phyloP scores from a whole-genome alignment of 2,888 invertebrate genomes.

The Tipula lateralis region DNA sequence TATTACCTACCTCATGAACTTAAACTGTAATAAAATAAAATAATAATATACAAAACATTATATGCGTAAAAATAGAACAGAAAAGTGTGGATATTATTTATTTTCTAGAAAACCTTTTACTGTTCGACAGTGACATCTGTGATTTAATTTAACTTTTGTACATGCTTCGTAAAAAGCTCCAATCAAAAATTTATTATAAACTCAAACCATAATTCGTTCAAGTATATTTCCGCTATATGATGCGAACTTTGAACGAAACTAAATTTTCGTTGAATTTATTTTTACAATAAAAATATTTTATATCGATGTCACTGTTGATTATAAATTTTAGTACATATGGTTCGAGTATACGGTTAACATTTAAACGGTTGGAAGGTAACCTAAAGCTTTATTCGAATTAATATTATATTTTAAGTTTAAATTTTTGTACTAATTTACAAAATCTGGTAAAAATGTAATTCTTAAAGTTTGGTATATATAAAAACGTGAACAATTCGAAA shows the following conservation, averaged over 20 bases:
- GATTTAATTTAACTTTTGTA: background rate
- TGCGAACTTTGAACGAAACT: background rate
- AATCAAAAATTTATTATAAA: background rate
- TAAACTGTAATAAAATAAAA: too few relatives aligned
- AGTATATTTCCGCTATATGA: background rate
- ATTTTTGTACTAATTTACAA: too few relatives aligned
- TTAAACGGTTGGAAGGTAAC: too few relatives aligned
- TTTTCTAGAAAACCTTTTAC: background rate
- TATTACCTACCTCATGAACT: background rate
- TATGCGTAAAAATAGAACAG: background rate
- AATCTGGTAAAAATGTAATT: too few relatives aligned
- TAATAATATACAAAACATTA: too few relatives aligned
- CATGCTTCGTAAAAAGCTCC: background rate
- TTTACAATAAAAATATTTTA: background rate
- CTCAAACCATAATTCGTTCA: background rate
- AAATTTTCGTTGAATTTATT: background rate
- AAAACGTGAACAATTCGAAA: too few relatives aligned
- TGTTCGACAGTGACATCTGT: background rate
- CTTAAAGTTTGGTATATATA: too few relatives aligned
- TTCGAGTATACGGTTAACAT: too few relatives aligned
- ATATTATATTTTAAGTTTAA: too few relatives aligned
- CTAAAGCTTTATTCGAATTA: too few relatives aligned
- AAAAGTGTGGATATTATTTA: background rate
- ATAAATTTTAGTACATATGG: background rate
- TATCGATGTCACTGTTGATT: background rate